phyloP scores from a whole-genome alignment of 2,797 vertebrate genomes.

The Takifugu ocellatus region DNA sequence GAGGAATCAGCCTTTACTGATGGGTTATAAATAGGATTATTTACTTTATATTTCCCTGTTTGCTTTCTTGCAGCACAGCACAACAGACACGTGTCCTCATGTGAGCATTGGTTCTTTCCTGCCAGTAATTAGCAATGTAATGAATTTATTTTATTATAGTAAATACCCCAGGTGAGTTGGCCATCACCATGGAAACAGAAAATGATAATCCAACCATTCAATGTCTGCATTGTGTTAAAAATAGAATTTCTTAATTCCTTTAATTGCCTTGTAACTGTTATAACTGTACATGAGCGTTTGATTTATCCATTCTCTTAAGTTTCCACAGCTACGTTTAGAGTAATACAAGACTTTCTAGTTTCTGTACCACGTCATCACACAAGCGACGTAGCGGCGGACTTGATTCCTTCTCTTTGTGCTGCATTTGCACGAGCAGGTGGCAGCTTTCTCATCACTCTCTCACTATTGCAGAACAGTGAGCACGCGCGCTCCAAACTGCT shows the following conservation, averaged over 20 bases:
- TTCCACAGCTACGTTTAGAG: neutral
- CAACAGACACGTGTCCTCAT: neutral
- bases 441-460: slow-evolving; percentile 34
- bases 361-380: neutral
- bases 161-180: neutral
- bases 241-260: neutral
- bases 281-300: neutral
- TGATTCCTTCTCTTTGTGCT: slow-evolving; percentile 1
- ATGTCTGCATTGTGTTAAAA: neutral
- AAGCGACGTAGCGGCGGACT: neutral
- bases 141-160: neutral
- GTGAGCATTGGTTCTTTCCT: neutral
- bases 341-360: neutral
- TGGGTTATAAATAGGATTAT: slow-evolving; percentile 45
- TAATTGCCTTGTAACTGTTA: neutral
- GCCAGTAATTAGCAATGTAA: neutral
- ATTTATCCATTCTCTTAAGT: neutral
- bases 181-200: neutral
- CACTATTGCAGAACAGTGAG: neutral
- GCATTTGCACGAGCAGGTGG: slow-evolving; percentile 12
- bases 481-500: slow-evolving; percentile 21
- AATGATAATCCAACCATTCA: neutral
- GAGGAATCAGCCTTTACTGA: slow-evolving; percentile 29
- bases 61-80: slow-evolving; percentile 7
- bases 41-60: slow-evolving; percentile 36